A percentile compares a stretch with the other conserved stretches of the same genome.
Evolutionary conservation across 37 sponge, comb jelly and placozoan species (phyloP).

Genomic region (Spongilla lacustris): DNA sequence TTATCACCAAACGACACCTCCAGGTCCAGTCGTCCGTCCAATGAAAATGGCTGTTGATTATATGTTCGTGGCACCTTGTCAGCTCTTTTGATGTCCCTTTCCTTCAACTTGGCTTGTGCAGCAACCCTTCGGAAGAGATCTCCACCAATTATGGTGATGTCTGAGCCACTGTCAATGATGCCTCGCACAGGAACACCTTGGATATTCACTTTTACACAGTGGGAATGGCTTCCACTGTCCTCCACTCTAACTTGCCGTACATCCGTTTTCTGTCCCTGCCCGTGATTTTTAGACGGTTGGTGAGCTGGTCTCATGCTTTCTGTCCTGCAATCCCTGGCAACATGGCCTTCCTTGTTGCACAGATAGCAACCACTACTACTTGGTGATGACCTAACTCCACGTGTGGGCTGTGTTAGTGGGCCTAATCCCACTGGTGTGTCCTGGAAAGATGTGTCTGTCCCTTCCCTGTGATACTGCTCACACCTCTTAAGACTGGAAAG

Average conservation of each 20-base stretch:
- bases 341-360: constrained; percentile 8
- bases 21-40: constrained; percentile 51
- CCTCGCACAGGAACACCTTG: constrained; percentile 46
- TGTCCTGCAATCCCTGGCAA: constrained; percentile 7
- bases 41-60: constrained; percentile 18
- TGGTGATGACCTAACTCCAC: background rate
- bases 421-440: background rate
- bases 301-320: background rate
- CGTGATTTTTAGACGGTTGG: background rate
- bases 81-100: constrained; percentile 13
- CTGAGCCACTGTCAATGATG: constrained; percentile 38
- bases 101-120: constrained; percentile 13
- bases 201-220: constrained; percentile 34
- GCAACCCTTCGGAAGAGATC: constrained; percentile 27
- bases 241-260: constrained; percentile 20
- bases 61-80: constrained; percentile 42
- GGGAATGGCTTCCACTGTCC: constrained; percentile 35
- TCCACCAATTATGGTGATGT: constrained; percentile 40
- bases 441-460: background rate
- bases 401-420: background rate
- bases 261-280: background rate
- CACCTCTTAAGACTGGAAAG: constrained; percentile 22
- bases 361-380: constrained; percentile 3
- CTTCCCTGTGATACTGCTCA: background rate
- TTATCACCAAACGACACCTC: constrained; percentile 30